Evolutionary conservation across 2,113 vertebrate species (phyloP).

Genomic region (Dinomys branickii): DNA sequence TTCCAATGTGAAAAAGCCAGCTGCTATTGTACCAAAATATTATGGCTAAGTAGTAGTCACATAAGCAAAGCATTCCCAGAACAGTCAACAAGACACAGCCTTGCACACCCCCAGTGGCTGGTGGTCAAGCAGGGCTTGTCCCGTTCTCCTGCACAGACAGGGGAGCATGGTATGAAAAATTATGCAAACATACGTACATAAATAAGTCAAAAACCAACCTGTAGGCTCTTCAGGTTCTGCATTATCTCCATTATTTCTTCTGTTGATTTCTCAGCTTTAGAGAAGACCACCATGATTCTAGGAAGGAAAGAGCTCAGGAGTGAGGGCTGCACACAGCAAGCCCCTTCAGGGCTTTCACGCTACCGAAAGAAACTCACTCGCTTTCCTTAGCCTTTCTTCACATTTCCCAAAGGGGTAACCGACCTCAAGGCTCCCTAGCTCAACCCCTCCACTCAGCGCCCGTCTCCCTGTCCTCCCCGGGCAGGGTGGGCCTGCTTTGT

Average conservation of each 20-base stretch:
- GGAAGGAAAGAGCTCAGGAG: constrained; percentile 47
- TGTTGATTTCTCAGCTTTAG: constrained; percentile 85
- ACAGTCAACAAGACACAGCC: constrained; percentile 32
- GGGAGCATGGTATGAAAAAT: constrained; percentile 1
- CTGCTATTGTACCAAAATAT: constrained; percentile 35
- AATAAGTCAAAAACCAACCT: constrained; percentile 78
- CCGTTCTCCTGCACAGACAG: neutral
- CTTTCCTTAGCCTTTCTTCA: neutral
- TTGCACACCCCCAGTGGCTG: neutral
- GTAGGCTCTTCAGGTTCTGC: constrained; percentile 85
- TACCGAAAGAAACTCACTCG: neutral
- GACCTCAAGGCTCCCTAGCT: neutral
- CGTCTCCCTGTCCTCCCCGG: neutral
- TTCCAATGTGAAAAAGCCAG: constrained; percentile 41
- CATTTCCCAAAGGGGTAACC: neutral
- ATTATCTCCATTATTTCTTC: constrained; percentile 85
- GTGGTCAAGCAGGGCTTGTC: neutral
- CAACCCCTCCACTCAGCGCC: neutral
- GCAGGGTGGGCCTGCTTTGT: neutral
- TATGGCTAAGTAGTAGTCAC: constrained; percentile 10
- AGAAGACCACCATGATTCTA: constrained; percentile 87
- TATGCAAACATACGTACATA: neutral
- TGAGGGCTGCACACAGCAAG: neutral
- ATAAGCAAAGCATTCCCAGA: neutral
- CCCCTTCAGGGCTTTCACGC: neutral